Conservation (phyloP, 2,888 invertebrate species). For the Sthenelais limicola region DNA sequence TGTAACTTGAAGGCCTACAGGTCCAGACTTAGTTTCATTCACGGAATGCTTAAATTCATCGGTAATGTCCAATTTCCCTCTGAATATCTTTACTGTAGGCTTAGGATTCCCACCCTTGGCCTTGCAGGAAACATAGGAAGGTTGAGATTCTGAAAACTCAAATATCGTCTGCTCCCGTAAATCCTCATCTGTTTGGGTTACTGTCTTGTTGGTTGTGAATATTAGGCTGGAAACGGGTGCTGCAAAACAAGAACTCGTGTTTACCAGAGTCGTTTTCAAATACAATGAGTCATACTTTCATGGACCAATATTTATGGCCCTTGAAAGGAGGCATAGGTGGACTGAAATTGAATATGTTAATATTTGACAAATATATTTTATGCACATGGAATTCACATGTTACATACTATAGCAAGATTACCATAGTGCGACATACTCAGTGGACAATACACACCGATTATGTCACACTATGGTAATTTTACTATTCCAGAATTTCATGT, state of each 20-base stretch:
- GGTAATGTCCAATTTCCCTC: slow-evolving; percentile 6
- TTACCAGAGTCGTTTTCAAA: no score
- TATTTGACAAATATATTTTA: no score
- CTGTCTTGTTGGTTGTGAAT: slow-evolving; percentile 6
- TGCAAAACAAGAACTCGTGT: background rate
- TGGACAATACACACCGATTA: no score
- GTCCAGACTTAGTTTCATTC: background rate
- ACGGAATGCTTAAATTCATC: background rate
- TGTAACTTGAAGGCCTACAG: background rate
- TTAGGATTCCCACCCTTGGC: slow-evolving; percentile 22
- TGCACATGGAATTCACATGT: no score
- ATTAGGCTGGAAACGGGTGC: background rate
- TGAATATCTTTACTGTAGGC: slow-evolving; percentile 1
- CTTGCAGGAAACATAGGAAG: background rate
- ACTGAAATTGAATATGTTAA: no score
- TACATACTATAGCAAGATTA: no score
- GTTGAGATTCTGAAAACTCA: background rate
- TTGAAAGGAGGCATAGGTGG: no score
- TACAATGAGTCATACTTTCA: no score
- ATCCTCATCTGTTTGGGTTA: background rate
- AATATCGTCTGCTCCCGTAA: slow-evolving; percentile 13
- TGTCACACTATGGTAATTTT: no score
- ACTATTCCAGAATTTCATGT: no score
- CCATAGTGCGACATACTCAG: no score
- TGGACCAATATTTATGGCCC: no score